Evolutionary conservation across 53 echinoderm and acorn worm genomes (phyloP), one percentile per base, ranked within the genome.

Genomic region (Hippasteria phrygiana): DNA sequence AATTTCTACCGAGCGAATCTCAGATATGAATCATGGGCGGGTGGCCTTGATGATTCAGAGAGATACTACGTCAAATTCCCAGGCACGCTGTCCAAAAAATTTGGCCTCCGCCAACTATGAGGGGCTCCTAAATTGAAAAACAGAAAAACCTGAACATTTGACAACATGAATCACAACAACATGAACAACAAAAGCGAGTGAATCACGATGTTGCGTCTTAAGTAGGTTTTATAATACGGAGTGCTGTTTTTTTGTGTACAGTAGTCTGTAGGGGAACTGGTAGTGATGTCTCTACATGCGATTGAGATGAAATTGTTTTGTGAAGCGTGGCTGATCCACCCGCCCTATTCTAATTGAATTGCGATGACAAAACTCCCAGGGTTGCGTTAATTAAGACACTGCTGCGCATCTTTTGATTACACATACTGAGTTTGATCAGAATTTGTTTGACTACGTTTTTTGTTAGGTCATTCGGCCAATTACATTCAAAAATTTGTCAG

Each of bases 41-140:
- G 46, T 35, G 71, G 70, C 85, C 85, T 85, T 85, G 85, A 48
- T 85, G 85, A 85, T 54, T 85, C 85, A 78, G 78, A 71, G n/a
- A 20, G 71, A 50, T 9, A 50, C 50, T 70, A 41, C n/a, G 85
- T 24, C 35, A 71, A 34, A 48, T 69, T 85, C 85, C 85, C 85
- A 85, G 85, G 85, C 71, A 85, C 85, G 36, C 47, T 8, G 20
- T 20, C 59, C 69, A 67, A 13, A 67, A 67, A 14, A 41, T 5
- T n/a, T 1, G 41, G 42, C 10, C 18, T 34, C 6, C 39, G 9
- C 29, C n/a, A 27, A 56, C 10, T 8, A 79, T 31, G 22, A 79
- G 12, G n/a, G 56, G 56, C 20, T 9, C 3, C 36, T 4, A 6
- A 59, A 54, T 20, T 31, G 39, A 56, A 62, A 1, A 12, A 71